These are phyloP conservation scores for Eupsittula cactorum DNA, from an alignment of 2,113 vertebrate species.

Conservation along the genomic window DNA sequence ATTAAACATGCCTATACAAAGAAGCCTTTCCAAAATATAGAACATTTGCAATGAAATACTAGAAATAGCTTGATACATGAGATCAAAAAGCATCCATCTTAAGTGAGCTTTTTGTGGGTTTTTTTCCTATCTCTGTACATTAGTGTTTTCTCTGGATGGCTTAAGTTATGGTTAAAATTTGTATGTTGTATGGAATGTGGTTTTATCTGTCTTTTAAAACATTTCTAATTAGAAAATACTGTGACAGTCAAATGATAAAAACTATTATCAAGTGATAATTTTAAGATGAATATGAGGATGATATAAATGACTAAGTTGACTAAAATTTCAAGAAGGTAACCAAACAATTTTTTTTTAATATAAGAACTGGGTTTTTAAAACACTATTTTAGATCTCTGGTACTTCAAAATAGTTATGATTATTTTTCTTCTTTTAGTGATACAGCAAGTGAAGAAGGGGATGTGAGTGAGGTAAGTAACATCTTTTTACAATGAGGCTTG, in stretches of 20 bases:
- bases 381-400: background rate
- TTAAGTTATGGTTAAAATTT: background rate
- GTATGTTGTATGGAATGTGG: background rate
- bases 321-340: background rate
- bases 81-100: background rate
- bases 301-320: background rate
- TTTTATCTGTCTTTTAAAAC: background rate
- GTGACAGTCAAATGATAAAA: background rate
- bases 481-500: background rate
- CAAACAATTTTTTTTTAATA: background rate
- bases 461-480: constrained; percentile 72
- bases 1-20: background rate
- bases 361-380: background rate
- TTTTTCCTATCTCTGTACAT: background rate
- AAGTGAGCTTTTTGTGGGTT: background rate
- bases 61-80: background rate
- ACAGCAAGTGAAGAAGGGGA: constrained; percentile 46
- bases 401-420: background rate
- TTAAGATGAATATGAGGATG: background rate
- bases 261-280: background rate
- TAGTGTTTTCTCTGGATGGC: background rate
- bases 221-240: background rate
- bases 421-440: constrained; percentile 68
- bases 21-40: background rate
- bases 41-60: background rate